phyloP scores from a whole-genome alignment of 2,797 vertebrate species.

The Dermochelys coriacea region DNA sequence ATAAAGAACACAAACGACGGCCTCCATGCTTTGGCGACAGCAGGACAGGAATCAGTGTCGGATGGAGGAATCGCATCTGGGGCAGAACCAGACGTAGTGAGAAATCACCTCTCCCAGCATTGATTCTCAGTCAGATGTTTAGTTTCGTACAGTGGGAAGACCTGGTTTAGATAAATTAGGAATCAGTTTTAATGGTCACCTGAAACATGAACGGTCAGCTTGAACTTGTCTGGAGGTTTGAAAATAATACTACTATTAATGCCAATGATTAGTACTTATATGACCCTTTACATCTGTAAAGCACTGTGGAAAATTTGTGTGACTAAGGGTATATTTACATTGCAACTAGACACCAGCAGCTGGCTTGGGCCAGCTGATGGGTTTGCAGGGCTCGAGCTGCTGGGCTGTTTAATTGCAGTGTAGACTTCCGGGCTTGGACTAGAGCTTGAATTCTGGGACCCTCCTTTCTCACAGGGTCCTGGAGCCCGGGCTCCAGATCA shows the following conservation, averaged over 20 bases:
- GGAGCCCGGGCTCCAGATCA: background rate
- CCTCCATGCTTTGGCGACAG: background rate
- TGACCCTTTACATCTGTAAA: background rate
- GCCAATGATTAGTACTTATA: background rate
- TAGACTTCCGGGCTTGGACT: background rate
- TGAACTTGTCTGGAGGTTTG: background rate
- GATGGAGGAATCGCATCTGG: background rate
- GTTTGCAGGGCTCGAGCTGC: accelerated
- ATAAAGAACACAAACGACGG: accelerated
- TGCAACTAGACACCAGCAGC: background rate
- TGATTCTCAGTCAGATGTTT: background rate
- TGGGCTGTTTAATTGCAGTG: background rate
- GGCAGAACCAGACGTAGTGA: background rate
- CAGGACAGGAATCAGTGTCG: background rate
- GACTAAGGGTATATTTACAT: background rate
- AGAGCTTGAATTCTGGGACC: background rate
- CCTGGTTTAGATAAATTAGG: background rate
- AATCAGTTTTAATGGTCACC: background rate
- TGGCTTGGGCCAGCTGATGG: accelerated
- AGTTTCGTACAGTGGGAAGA: background rate
- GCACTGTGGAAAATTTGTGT: background rate
- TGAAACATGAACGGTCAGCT: background rate
- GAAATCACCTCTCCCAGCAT: background rate
- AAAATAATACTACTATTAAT: background rate
- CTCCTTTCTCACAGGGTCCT: background rate